Evolutionary conservation across 2,888 invertebrate genomes (phyloP), one percentile per base, ranked within the genome.

Genomic region (Lydus trimaculatus): DNA sequence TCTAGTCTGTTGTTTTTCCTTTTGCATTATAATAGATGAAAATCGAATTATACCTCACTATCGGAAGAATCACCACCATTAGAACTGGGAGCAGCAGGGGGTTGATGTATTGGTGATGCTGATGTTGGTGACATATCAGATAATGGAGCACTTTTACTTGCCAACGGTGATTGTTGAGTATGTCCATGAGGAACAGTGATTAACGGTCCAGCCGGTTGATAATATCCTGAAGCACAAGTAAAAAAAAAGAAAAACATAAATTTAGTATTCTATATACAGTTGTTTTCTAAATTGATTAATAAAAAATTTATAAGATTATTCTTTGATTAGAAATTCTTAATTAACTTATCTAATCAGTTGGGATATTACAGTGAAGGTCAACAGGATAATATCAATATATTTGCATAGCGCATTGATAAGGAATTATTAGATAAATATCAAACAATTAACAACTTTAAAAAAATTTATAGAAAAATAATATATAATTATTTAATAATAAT

Each of bases 121-220:
- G 88, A 87, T 79, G 88, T 87, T 75, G 89, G 88, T 87, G 77
- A 75, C 52, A 77, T 72, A 58, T 80, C 81, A 23, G 79, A 77
- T 17, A 79, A 71, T 5, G 80, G 78, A 25, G 72, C 88, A 86
- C 72, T 84, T 82, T 69, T 85, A 79, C 48, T 52, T 11, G 64
- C 80, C 72, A 66, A 79, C 80, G 67, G 82, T 78, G 74, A 87
- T 62, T 87, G 75, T 66, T 83, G 83, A 63, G 80, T 77, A 75
- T 83, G 83, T 56, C 82, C 82, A 64, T 81, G 83, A 75, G 88
- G 88, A 78, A 92, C 90, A 76, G 90, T 91, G 82, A 96, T 95
- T 85, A 96, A 89, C 78, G 96, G 96, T 74, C 96, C 96, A 78
- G 96, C 95, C 78, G 96, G 96, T 87, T 96, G 96, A 87, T 95